phyloP scores from a whole-genome alignment of 2,113 vertebrate species.

The Toxostoma redivivum region DNA sequence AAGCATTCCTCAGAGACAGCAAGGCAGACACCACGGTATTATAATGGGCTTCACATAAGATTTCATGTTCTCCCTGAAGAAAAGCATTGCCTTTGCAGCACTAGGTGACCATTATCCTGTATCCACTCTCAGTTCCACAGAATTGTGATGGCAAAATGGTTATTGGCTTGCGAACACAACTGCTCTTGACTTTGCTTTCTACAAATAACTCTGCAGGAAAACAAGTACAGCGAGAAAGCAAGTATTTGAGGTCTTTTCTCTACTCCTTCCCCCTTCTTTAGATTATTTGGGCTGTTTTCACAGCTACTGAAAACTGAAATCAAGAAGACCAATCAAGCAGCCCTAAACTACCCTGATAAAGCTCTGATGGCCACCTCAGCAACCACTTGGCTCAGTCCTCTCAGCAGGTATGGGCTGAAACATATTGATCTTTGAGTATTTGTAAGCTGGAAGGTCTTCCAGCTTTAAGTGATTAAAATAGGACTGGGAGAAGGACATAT shows the following conservation, averaged over 20 bases:
- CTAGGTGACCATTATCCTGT: neutral
- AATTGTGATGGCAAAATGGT: neutral
- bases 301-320: neutral
- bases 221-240: neutral
- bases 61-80: neutral
- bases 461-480: neutral
- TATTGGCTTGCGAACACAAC: neutral
- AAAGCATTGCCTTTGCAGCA: neutral
- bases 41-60: accelerated
- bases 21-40: accelerated
- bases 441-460: neutral
- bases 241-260: neutral
- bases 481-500: neutral
- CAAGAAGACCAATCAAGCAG: neutral
- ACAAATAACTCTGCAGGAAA: neutral
- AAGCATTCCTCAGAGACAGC: neutral
- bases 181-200: neutral
- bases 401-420: neutral
- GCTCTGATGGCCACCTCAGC: neutral
- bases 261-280: neutral
- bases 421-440: neutral
- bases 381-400: accelerated
- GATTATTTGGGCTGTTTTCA: neutral
- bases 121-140: neutral
- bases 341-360: neutral